These are phyloP conservation scores for Coendou prehensilis DNA, from an alignment of 2,797 vertebrate species.

Conservation along the genomic window DNA sequence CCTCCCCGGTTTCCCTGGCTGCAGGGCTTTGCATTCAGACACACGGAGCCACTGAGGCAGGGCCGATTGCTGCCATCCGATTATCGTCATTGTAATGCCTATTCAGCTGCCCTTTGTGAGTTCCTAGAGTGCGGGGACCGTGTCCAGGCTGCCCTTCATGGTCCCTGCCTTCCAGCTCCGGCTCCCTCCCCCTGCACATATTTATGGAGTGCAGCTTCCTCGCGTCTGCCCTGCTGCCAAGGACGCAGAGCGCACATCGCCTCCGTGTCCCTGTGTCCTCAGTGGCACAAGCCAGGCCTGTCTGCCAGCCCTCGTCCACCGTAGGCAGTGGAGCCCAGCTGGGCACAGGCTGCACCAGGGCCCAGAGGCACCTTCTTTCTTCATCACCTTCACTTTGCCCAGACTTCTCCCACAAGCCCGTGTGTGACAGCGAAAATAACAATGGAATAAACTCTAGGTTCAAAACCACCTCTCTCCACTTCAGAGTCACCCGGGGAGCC, in stretches of 20 bases:
- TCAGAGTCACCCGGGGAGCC: background rate
- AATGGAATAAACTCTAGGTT: background rate
- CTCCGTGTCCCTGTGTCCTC: background rate
- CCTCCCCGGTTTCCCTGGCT: slow-evolving; percentile 74
- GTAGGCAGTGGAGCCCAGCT: background rate
- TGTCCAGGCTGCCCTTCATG: slow-evolving; percentile 74
- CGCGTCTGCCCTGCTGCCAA: background rate
- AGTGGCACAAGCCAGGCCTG: background rate
- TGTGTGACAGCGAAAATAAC: background rate
- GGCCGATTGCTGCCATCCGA: slow-evolving; percentile 63
- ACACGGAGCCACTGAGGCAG: slow-evolving; percentile 67
- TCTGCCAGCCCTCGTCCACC: background rate
- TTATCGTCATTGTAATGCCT: slow-evolving; percentile 75
- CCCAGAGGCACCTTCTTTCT: background rate
- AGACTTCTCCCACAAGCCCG: background rate
- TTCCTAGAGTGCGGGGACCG: slow-evolving; percentile 76
- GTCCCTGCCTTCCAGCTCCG: slow-evolving; percentile 78
- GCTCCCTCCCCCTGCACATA: slow-evolving; percentile 74
- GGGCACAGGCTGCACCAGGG: background rate
- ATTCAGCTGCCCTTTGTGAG: slow-evolving; percentile 75
- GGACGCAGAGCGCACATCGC: background rate
- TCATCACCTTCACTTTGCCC: background rate
- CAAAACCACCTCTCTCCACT: background rate
- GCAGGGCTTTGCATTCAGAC: slow-evolving; percentile 57
- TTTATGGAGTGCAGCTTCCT: slow-evolving; percentile 75